phyloP scores from a whole-genome alignment of 2,113 vertebrate species.

The Opisthocomus hoazin region DNA sequence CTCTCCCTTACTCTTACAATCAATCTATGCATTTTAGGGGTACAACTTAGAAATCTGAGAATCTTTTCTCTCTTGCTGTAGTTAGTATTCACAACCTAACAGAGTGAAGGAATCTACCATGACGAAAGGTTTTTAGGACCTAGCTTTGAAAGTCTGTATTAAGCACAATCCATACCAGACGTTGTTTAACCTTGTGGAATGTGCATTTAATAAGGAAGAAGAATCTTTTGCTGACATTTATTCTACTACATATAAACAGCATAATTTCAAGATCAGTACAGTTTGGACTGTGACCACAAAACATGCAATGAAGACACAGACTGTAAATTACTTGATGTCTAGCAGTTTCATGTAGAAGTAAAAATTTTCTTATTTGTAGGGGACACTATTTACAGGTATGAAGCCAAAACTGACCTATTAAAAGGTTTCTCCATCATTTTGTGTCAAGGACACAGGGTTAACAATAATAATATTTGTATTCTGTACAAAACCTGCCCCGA shows the following conservation, averaged over 20 bases:
- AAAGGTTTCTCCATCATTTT: background rate
- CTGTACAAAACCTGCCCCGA: background rate
- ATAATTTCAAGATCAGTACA: background rate
- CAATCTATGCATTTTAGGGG: background rate
- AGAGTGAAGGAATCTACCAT: background rate
- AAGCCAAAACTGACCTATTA: background rate
- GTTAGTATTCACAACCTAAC: background rate
- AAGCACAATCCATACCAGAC: background rate
- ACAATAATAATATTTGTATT: background rate
- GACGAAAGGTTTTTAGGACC: background rate
- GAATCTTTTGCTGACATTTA: background rate
- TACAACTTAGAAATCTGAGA: background rate
- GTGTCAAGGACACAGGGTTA: background rate
- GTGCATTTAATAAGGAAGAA: background rate
- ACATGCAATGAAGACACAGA: background rate
- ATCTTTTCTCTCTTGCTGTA: background rate
- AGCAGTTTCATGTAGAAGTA: background rate
- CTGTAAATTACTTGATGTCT: background rate
- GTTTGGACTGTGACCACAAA: background rate
- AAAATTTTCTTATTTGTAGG: background rate
- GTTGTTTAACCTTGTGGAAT: background rate
- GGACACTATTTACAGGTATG: background rate
- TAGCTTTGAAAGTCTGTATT: background rate
- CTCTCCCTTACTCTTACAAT: background rate
- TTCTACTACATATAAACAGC: background rate